Evolutionary conservation across 2,888 invertebrate species (phyloP), one percentile per base, ranked within the genome.

Genomic region (Anticlea derivata): DNA sequence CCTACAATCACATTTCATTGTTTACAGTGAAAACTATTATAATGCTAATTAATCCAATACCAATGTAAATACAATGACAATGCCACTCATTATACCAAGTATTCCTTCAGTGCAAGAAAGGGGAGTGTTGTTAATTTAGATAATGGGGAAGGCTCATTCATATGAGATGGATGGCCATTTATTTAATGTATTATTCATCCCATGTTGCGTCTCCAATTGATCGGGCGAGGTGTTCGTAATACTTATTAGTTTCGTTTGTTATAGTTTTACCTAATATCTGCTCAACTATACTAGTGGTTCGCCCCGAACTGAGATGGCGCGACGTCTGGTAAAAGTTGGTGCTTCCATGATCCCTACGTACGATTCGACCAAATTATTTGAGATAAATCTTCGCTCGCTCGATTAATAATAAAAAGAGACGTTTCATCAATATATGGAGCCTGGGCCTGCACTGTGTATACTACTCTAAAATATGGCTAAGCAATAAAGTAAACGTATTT

Each of bases 121-220:
- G 39, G 52, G 52, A 46, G 39, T 50, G 34, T 52, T 39, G 26
- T 30, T 38, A 46, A 65, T 58, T 69, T 61, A 53, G 59, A 61
- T 68, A 72, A 71, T 70, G 57, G 60, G 55, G 12, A 23, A n/a
- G 58, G 50, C 62, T 64, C 65, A 63, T 70, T 65, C 59, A 65
- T 61, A 70, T 62, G 69, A 70, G 68, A 71, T 70, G 65, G 59
- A 67, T 70, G 61, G 63, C 51, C 61, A 63, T 64, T 66, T 70
- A 73, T 68, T 68, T 70, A 66, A 77, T 78, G 73, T 67, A 60
- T 78, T 73, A 78, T 76, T 75, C 77, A 77, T 70, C 46, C 53
- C 24, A 48, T 65, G 61, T 68, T 60, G 54, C 57, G 62, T 68
- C 63, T 65, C 51, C 57, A 56, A 65, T 65, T 60, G 60, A 61